Evolutionary conservation across 2,797 vertebrate genomes (phyloP).

Genomic region (Sparidentex hasta): DNA sequence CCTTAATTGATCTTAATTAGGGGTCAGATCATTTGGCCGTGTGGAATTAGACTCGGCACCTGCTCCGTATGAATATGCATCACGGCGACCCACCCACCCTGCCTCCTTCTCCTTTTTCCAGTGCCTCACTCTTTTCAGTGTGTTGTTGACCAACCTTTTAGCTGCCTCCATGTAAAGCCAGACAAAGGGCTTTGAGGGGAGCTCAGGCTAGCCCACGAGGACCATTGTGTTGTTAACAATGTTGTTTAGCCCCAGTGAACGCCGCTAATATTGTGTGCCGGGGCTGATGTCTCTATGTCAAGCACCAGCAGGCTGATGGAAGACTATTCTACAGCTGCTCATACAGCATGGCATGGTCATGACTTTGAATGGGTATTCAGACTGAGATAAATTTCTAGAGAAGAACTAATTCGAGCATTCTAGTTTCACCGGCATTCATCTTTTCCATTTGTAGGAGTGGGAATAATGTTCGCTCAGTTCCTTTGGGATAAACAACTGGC

Average conservation of each 20-base stretch:
- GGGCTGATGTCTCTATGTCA: conserved; percentile 66
- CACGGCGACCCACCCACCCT: conserved; percentile 32
- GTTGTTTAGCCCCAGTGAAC: conserved; percentile 64
- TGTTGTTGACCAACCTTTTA: conserved; percentile 69
- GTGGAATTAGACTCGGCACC: conserved; percentile 78
- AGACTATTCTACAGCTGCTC: conserved; percentile 70
- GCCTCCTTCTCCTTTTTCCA: conserved; percentile 32
- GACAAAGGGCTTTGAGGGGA: conserved; percentile 78
- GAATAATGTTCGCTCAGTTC: not conserved
- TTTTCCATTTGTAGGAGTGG: conserved; percentile 36
- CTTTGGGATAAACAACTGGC: conserved; percentile 38
- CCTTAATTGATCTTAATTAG: conserved; percentile 82
- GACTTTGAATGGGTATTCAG: conserved; percentile 64
- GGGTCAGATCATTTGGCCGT: conserved; percentile 69
- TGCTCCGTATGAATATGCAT: conserved; percentile 87
- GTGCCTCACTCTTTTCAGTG: conserved; percentile 51
- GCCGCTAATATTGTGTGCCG: conserved; percentile 65
- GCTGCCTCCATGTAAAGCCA: conserved; percentile 55
- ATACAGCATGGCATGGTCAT: conserved; percentile 22
- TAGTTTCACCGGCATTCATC: not conserved
- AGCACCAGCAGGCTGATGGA: conserved; percentile 61
- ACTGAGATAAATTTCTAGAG: conserved; percentile 18
- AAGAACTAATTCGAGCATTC: not conserved
- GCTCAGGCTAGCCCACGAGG: conserved; percentile 55
- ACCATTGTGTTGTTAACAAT: conserved; percentile 79